Evolutionary conservation across 2,888 invertebrate species (phyloP).

Genomic region (Chrysodeixis includens): DNA sequence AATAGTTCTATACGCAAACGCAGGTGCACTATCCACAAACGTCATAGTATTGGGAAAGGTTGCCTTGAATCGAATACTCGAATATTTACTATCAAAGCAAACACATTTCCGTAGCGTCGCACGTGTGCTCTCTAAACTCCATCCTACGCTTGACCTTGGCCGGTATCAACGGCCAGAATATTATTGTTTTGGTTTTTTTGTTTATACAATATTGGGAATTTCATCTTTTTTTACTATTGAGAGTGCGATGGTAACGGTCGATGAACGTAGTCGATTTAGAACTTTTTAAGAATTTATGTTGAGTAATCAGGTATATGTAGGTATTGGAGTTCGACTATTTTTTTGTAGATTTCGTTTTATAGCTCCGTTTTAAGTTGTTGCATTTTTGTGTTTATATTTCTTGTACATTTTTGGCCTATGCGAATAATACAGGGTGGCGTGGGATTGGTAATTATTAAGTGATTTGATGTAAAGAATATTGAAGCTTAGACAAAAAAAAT

Average conservation of each 20-base stretch:
- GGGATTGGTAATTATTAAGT: no score
- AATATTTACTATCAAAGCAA: conserved; percentile 36
- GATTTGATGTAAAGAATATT: no score
- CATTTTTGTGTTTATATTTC: no score
- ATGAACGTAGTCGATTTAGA: no score
- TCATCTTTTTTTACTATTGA: background rate
- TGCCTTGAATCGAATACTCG: conserved; percentile 38
- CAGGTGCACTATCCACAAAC: conserved; percentile 8
- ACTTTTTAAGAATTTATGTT: no score
- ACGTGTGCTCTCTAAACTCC: conserved; percentile 40
- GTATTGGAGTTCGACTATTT: no score
- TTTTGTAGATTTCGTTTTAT: no score
- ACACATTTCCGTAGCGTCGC: conserved; percentile 26
- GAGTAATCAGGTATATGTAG: no score
- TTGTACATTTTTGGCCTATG: no score
- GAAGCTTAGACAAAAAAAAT: background rate
- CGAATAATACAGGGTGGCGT: background rate
- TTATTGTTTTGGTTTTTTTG: conserved; percentile 34
- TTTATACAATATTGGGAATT: conserved; percentile 11
- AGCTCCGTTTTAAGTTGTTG: no score
- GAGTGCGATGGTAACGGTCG: background rate
- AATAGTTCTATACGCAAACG: background rate
- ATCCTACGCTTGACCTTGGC: conserved; percentile 45
- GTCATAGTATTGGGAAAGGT: conserved; percentile 16
- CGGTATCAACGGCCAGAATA: conserved; percentile 31